Percentiles rank a stretch among this genome's conserved stretches.
Conservation (phyloP, 1,140 invertebrate species). For the Trinorchestia longiramus region DNA sequence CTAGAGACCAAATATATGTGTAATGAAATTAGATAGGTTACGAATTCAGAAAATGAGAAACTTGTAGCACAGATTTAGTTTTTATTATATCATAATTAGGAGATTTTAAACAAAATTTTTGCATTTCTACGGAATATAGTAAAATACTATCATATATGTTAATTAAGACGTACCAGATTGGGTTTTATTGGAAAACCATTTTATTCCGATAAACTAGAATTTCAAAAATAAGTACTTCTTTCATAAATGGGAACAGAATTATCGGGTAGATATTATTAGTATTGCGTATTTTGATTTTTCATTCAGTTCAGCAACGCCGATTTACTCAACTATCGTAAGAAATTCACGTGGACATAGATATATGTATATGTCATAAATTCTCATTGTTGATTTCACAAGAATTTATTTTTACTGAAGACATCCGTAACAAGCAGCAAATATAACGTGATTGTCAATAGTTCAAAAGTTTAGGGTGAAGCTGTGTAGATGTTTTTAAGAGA, state of each 20-base stretch:
- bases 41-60: no score
- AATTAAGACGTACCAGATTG: no score
- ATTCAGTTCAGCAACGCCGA: not conserved
- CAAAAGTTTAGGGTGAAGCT: not conserved
- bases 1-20: no score
- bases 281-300: not conserved
- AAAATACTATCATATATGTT: no score
- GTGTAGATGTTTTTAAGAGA: constrained; percentile 6
- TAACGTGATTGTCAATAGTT: not conserved
- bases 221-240: not conserved
- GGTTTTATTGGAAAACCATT: not conserved
- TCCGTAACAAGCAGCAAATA: not conserved
- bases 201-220: not conserved
- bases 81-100: no score
- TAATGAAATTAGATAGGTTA: no score
- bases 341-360: not conserved
- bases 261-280: not conserved
- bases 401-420: not conserved
- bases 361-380: not conserved
- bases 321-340: constrained; percentile 11
- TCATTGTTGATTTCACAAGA: not conserved
- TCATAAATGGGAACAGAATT: not conserved
- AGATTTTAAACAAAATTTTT: not conserved
- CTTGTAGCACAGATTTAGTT: no score
- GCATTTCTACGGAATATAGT: not conserved